Evolutionary conservation across 1,140 invertebrate genomes (phyloP).

Genomic region (Drosophila sturtevanti): DNA sequence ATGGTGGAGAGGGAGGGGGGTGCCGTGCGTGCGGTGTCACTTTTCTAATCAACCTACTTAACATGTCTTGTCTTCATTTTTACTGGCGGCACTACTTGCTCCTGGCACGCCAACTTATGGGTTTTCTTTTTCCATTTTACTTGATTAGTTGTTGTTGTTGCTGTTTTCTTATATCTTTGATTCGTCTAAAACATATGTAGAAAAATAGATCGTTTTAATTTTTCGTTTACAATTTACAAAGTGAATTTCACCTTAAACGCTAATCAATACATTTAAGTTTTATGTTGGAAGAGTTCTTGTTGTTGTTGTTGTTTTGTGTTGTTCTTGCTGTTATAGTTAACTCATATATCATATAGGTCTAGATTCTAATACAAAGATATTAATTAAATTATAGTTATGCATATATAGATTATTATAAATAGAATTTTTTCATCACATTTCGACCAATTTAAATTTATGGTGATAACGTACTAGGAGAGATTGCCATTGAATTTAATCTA

Average conservation of each 20-base stretch:
- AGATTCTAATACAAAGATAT: constrained; percentile 2
- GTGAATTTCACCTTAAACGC: constrained; percentile 22
- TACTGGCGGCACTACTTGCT: constrained; percentile 6
- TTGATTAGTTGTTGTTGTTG: background rate
- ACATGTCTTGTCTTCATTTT: constrained; percentile 63
- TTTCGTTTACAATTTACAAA: constrained; percentile 38
- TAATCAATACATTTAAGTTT: constrained; percentile 5
- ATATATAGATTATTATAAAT: constrained; percentile 1
- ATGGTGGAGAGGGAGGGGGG: background rate
- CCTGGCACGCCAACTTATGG: constrained; percentile 55
- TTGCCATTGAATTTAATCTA: background rate
- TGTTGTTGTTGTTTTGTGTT: background rate
- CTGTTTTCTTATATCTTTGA: background rate
- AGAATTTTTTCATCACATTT: constrained; percentile 1
- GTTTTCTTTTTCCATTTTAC: constrained; percentile 10
- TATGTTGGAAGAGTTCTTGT: constrained; percentile 7
- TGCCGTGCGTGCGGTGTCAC: constrained; percentile 47
- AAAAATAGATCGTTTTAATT: constrained; percentile 56
- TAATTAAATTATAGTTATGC: background rate
- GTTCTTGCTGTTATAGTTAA: background rate
- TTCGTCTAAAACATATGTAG: constrained; percentile 47
- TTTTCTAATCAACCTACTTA: constrained; percentile 70
- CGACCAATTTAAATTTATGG: background rate
- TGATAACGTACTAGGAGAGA: background rate
- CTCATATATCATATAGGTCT: background rate